Conservation (phyloP, 2,113 vertebrate genomes). For the Xyliphius kryptos region DNA sequence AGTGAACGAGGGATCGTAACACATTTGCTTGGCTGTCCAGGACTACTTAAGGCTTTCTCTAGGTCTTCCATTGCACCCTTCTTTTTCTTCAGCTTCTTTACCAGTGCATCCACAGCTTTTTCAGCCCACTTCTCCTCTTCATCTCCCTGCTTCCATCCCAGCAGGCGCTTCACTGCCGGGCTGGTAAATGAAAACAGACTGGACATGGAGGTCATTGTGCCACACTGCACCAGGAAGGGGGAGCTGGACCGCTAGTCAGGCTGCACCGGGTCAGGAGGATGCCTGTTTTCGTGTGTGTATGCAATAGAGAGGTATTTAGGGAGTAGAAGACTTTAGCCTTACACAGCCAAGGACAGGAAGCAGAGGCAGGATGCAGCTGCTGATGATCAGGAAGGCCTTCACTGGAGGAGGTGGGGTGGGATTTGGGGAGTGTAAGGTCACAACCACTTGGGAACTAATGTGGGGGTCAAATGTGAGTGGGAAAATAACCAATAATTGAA, state of each 20-base stretch:
- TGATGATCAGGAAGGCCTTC: constrained; percentile 67
- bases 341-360: constrained; percentile 72
- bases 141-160: constrained; percentile 98
- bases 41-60: constrained; percentile 95
- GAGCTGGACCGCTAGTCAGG: constrained; percentile 11
- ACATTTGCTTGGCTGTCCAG: constrained; percentile 95
- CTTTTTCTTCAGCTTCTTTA: constrained; percentile 98
- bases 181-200: constrained; percentile 99
- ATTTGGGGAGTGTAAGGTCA: constrained; percentile 7
- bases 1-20: constrained; percentile 95
- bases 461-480: no score
- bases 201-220: constrained; percentile 80
- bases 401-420: constrained; percentile 34
- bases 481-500: constrained; percentile 39
- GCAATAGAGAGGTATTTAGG: constrained; percentile 33
- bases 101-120: constrained; percentile 93
- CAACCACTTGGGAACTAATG: constrained; percentile 33
- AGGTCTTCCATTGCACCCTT: constrained; percentile 98
- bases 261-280: no score
- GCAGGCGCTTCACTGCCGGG: constrained; percentile 93
- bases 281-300: constrained; percentile 30
- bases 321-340: constrained; percentile 53
- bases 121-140: constrained; percentile 99
- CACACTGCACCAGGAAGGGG: constrained; percentile 30
- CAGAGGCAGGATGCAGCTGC: constrained; percentile 71